A percentile compares a stretch with the other conserved stretches of the same genome.
Conservation (phyloP, 2,888 invertebrate genomes). For the Caenorhabditis imperialis region DNA sequence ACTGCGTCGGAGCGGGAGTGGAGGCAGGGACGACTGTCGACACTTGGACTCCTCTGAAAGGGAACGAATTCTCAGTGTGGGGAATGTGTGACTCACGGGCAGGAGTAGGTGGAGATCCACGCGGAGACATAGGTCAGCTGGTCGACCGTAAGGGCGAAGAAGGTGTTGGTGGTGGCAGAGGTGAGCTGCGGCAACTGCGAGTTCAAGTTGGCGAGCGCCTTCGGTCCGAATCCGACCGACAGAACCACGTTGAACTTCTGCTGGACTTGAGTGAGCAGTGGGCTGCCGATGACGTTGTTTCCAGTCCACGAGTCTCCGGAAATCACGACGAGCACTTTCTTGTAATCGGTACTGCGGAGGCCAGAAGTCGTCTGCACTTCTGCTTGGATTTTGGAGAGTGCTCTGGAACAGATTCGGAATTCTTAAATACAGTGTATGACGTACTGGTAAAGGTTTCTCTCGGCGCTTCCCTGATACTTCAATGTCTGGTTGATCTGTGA, state of each 20-base stretch:
- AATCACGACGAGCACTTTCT: constrained; percentile 54
- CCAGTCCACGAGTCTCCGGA: constrained; percentile 55
- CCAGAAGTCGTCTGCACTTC: constrained; percentile 51
- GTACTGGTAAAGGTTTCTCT: constrained; percentile 53
- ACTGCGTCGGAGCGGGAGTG: constrained; percentile 60
- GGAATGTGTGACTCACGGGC: constrained; percentile 50
- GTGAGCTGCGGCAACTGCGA: constrained; percentile 55
- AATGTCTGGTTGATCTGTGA: constrained; percentile 48
- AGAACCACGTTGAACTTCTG: constrained; percentile 56
- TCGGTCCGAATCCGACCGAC: constrained; percentile 57
- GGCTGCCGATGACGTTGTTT: constrained; percentile 52
- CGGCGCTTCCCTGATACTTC: constrained; percentile 50
- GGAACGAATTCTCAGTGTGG: not conserved
- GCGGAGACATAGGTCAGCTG: constrained; percentile 61
- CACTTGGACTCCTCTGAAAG: constrained; percentile 55
- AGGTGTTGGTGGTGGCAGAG: constrained; percentile 49
- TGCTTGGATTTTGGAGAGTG: constrained; percentile 47
- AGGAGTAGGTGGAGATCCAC: constrained; percentile 60
- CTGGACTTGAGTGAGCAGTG: constrained; percentile 43
- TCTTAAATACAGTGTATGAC: not conserved
- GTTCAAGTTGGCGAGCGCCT: constrained; percentile 52
- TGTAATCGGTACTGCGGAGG: constrained; percentile 46
- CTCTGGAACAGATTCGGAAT: constrained; percentile 41
- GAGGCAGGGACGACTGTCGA: constrained; percentile 49
- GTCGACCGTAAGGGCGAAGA: constrained; percentile 59